Conservation (phyloP, 1,140 invertebrate genomes). For the Vanessa atalanta region DNA sequence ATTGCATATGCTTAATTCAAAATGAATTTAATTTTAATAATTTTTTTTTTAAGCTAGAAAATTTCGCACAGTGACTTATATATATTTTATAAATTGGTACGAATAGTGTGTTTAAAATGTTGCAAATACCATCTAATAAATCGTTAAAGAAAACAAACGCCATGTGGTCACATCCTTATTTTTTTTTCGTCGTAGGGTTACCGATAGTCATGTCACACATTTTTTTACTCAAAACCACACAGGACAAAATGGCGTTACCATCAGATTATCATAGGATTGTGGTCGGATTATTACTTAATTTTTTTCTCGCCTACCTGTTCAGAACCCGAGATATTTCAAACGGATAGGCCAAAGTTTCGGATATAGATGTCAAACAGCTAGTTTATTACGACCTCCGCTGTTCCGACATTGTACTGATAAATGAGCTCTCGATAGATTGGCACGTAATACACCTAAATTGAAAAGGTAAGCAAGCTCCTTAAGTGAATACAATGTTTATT, state of each 20-base stretch:
- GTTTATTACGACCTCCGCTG: constrained; percentile 42
- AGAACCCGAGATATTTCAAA: constrained; percentile 59
- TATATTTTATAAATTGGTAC: neutral
- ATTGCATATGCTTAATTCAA: too few species aligned
- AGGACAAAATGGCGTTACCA: constrained; percentile 79
- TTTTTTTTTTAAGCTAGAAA: neutral
- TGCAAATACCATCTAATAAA: neutral
- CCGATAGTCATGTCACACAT: constrained; percentile 77
- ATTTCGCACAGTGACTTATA: too few species aligned
- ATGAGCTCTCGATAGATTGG: constrained; percentile 47
- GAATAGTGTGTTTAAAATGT: neutral
- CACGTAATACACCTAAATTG: constrained; percentile 59
- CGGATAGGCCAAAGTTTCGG: constrained; percentile 60
- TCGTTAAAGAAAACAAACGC: neutral
- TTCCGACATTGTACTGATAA: constrained; percentile 3
- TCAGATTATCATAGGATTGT: constrained; percentile 77
- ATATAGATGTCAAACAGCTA: constrained; percentile 58
- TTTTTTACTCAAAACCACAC: constrained; percentile 78
- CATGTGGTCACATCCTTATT: constrained; percentile 50
- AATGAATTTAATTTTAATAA: neutral
- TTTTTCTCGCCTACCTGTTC: constrained; percentile 75
- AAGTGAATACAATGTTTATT: constrained; percentile 78
- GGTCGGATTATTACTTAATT: constrained; percentile 78
- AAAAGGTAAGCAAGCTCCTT: constrained; percentile 77
- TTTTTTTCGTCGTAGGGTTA: constrained; percentile 64